A percentile compares a stretch with the other conserved stretches of the same genome.
These are phyloP conservation scores for Taenaris catops DNA, from an alignment of 2,888 invertebrate species.

Conservation along the genomic window DNA sequence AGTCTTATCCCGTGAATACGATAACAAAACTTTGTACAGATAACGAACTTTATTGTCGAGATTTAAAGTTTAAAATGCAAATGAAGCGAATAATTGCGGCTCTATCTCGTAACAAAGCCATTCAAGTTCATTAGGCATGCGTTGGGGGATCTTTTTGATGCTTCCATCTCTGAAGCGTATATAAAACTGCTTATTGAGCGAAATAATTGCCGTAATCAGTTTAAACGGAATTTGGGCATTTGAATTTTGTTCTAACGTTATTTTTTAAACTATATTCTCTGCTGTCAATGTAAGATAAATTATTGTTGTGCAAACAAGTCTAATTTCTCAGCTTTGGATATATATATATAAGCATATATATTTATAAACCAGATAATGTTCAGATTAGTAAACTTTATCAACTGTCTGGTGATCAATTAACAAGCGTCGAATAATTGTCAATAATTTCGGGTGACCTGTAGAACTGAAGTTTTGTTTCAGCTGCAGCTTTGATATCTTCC, in stretches of 20 bases:
- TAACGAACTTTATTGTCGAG: constrained; percentile 15
- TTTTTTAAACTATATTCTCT: too few species aligned
- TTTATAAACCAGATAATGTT: too few species aligned
- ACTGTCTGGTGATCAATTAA: too few species aligned
- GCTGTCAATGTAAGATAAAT: too few species aligned
- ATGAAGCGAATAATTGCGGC: constrained; percentile 12
- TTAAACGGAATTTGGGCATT: constrained; percentile 6
- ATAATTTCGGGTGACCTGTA: too few species aligned
- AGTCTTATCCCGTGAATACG: constrained; percentile 9
- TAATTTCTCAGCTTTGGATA: too few species aligned
- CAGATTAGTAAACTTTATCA: too few species aligned
- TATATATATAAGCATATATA: too few species aligned
- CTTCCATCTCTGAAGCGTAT: constrained; percentile 15
- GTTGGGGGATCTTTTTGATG: constrained; percentile 17
- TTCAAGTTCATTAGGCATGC: constrained; percentile 25
- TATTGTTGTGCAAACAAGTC: too few species aligned
- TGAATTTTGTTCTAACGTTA: neutral
- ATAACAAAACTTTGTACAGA: constrained; percentile 7
- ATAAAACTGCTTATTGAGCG: constrained; percentile 24
- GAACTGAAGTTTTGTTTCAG: too few species aligned
- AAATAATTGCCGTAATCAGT: constrained; percentile 23
- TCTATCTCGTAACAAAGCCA: constrained; percentile 23
- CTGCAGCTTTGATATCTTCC: too few species aligned
- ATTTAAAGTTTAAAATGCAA: constrained; percentile 22
- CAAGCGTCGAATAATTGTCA: too few species aligned